Conservation (phyloP, 2,113 vertebrate genomes). For the Rhabdomys dilectus region DNA sequence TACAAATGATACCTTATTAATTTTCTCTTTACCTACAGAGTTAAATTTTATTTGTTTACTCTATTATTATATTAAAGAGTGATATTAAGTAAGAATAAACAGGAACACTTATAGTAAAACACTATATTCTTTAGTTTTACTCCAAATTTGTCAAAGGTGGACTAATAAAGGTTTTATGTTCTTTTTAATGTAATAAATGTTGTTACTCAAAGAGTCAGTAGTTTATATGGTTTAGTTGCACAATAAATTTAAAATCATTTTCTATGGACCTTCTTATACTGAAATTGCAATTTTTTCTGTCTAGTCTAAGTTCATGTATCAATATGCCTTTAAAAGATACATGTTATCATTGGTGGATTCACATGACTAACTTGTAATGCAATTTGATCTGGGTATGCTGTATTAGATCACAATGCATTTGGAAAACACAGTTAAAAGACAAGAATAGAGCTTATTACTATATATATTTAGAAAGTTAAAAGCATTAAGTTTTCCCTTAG, state of each 20-base stretch:
- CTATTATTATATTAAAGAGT: not conserved
- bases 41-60: not conserved
- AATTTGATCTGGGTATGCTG: not conserved
- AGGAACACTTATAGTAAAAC: not conserved
- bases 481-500: not conserved
- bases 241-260: not conserved
- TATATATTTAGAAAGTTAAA: not conserved
- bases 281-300: not conserved
- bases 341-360: not conserved
- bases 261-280: not conserved
- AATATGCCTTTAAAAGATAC: not conserved
- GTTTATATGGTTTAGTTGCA: not conserved
- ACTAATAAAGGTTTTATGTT: not conserved
- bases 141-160: not conserved
- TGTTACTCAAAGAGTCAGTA: not conserved
- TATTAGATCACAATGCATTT: not conserved
- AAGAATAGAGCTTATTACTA: not conserved
- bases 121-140: not conserved
- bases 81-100: not conserved
- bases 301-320: not conserved
- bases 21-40: not conserved
- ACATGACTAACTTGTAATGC: not conserved
- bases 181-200: not conserved
- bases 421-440: not conserved
- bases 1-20: not conserved